Percentiles rank a stretch among this genome's conserved stretches.
phyloP scores from a whole-genome alignment of 2,113 vertebrate genomes.

The Columba janthina region DNA sequence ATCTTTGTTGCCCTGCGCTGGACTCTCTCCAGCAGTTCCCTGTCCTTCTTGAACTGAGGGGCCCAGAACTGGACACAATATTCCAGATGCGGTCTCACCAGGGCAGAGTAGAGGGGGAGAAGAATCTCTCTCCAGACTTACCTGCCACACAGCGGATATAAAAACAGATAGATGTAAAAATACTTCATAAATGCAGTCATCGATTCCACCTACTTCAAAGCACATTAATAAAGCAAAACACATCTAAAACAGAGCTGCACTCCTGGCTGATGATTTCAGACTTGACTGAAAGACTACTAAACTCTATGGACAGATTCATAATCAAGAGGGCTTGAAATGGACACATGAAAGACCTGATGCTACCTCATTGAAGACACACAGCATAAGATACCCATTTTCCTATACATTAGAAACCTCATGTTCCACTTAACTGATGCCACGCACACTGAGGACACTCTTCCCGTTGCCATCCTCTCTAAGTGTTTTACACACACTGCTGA shows the following conservation, averaged over 20 bases:
- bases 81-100: too few species aligned
- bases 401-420: neutral
- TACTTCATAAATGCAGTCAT: constrained; percentile 10
- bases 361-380: neutral
- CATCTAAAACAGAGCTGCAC: constrained; percentile 36
- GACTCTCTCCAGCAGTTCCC: too few species aligned
- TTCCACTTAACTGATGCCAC: neutral
- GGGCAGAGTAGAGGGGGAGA: too few species aligned
- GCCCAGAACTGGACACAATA: too few species aligned
- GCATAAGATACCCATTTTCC: neutral
- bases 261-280: constrained; percentile 31
- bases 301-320: neutral
- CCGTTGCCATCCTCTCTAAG: neutral
- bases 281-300: neutral
- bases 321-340: neutral
- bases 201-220: constrained; percentile 14
- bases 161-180: neutral
- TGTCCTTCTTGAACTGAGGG: too few species aligned
- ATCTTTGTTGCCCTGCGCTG: too few species aligned
- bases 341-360: neutral
- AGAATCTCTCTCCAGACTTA: neutral
- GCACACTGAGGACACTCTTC: neutral
- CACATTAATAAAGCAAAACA: constrained; percentile 57
- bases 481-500: neutral
- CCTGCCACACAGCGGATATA: neutral